A percentile compares a stretch with the other conserved stretches of the same genome.
Evolutionary conservation across 2,113 vertebrate genomes (phyloP).

Genomic region (Desmodus rotundus): DNA sequence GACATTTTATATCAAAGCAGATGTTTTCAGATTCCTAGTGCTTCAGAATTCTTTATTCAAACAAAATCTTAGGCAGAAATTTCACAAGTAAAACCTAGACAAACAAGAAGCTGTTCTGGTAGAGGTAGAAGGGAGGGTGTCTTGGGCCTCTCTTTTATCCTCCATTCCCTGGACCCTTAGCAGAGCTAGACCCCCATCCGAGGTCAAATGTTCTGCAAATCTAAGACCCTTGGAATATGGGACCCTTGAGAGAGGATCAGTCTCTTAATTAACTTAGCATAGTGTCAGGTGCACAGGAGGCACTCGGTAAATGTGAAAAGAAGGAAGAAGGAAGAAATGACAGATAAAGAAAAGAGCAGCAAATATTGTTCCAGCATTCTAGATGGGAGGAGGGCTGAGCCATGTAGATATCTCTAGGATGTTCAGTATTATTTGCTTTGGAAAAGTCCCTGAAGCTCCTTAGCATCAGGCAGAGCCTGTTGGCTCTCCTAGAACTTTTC

Average conservation of each 20-base stretch:
- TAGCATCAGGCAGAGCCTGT: neutral
- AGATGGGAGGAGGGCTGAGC: accelerated
- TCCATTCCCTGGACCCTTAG: neutral
- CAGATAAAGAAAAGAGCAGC: neutral
- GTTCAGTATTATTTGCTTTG: neutral
- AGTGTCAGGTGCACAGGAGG: neutral
- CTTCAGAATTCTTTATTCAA: neutral
- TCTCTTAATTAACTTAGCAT: neutral
- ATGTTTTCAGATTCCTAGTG: neutral
- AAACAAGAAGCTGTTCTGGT: neutral
- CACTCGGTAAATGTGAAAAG: neutral
- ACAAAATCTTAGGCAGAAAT: neutral
- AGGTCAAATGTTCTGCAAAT: neutral
- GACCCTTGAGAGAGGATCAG: neutral
- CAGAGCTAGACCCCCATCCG: neutral
- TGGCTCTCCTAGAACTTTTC: neutral
- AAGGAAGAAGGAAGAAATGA: neutral
- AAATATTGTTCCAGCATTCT: neutral
- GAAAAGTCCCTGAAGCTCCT: neutral
- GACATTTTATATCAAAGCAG: neutral
- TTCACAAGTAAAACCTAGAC: neutral
- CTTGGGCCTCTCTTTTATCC: neutral
- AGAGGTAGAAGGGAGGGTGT: neutral
- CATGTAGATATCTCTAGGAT: neutral
- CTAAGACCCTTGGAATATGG: neutral